Evolutionary conservation across 2,888 invertebrate species (phyloP), one percentile per base, ranked within the genome.

Genomic region (Tridacna gigas): DNA sequence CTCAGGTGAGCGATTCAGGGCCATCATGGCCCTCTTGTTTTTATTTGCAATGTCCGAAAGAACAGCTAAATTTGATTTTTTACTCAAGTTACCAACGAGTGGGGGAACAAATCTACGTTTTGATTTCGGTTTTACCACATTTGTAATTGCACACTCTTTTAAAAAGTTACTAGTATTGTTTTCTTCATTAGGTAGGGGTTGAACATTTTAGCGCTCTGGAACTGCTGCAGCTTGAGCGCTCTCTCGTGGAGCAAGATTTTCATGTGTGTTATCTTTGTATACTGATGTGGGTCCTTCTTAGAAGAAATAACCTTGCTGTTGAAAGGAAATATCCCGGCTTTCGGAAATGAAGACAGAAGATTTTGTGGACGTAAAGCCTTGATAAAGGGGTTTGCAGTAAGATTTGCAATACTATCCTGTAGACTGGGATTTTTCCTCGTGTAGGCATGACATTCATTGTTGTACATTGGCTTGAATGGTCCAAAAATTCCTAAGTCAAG

Each of bases 401-500:
- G 26, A 11, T 77, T 1, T 73, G 79, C 79, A 15, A 82, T 74
- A 51, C 37, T 26, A 45, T 77, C 74, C 61, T 77, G 45, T 63
- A 69, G 60, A 12, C 20, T 26, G 20, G 80, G 69, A 28, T 77
- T 22, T 20, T 13, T 22, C 61, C 80, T 80, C 22, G 77, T 15
- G 61, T 67, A 79, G 20, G 80, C 80, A 63, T 84, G 79, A 76
- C 65, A 84, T 28, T 84, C 75, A 18, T 48, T 74, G 73, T 60
- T 83, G 20, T 83, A 37, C 67, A 67, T 63, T 47, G 74, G 77
- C 65, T 84, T 84, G 63, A 86, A 84, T 20, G 84, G 78, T 48
- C 82, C 79, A 26, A 86, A 84, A 22, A 86, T 82, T n/a, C 77
- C 78, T 20, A 84, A 79, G 80, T 80, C 79, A 12, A 78, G 56